A percentile compares a stretch with the other conserved stretches of the same genome.
Evolutionary conservation across 2,113 vertebrate genomes (phyloP).

Genomic region (Henicopernis longicauda): DNA sequence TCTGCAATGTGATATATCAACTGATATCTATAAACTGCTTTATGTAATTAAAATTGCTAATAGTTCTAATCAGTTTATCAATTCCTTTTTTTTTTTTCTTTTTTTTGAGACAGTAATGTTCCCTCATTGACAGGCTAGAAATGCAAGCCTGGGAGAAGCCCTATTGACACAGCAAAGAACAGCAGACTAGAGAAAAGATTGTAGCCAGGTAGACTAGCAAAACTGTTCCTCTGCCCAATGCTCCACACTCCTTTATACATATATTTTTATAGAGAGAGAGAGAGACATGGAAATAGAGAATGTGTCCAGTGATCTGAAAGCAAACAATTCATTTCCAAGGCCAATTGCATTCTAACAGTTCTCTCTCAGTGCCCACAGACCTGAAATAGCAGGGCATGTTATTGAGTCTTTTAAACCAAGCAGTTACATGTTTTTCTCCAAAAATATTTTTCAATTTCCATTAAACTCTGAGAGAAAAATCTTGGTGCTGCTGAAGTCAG

Average conservation of each 20-base stretch:
- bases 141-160: not conserved
- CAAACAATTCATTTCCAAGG: not conserved
- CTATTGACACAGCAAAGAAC: no score
- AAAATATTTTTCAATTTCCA: not conserved
- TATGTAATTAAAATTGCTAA: constrained; percentile 27
- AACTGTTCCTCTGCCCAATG: not conserved
- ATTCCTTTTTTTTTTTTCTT: not conserved
- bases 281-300: not conserved
- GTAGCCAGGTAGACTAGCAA: not conserved
- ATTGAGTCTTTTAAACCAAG: not conserved
- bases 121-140: not conserved
- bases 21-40: not conserved
- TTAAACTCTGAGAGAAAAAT: not conserved
- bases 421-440: not conserved
- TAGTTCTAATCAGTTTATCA: not conserved
- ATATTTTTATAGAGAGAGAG: not conserved
- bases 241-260: not conserved
- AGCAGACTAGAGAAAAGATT: not conserved
- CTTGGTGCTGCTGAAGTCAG: not conserved
- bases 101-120: not conserved
- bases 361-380: not conserved
- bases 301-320: not conserved
- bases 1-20: not conserved
- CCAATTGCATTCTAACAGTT: not conserved
- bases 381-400: not conserved